Base-by-base conservation (phyloP, 2,888 invertebrate genomes). In the Dolomedes plantarius region DNA sequence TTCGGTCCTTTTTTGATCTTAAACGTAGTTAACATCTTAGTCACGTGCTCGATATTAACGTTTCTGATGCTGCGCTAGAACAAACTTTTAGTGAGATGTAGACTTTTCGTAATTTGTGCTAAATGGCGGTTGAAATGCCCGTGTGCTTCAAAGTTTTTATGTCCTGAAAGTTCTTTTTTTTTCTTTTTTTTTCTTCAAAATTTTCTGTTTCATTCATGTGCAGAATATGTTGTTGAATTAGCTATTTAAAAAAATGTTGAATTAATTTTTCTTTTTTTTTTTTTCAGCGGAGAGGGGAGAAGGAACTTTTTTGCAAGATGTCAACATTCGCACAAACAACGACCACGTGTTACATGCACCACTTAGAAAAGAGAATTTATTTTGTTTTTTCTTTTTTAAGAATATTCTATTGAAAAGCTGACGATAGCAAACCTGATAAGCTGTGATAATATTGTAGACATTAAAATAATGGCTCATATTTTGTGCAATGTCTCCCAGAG, bases 301-400 rank as follows among this genome's bases (percentile, higher is more conserved):
- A 46, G 5, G 5, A 16, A 16, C 23, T 1, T 23, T n/a, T n/a
- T 5, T 56, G 19, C 31, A 41, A 41, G 9, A 73, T 62, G 79
- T 79, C 79, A 72, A 9, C 28, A 62, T 46, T 72, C 79, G 79
- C 79, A 79, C 79, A 79, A 79, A n/a, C 16, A 79, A 79, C 13
- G 56, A 64, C 65, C 32, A 62, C 31, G 32, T 36, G 41, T 31
- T 64, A 72, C n/a, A 56, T 79, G 79, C 79, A 79, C 79, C 46
- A 65, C 5, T 28, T 79, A 79, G 79, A 64, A 78, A 46, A 29
- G 11, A 3, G 46, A n/a, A 39, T 39, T 56, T 64, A 78, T 19
- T 79, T 41, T 36, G 56, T 1, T 62, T 29, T 65, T 16, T n/a
- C n/a, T n/a, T n/a, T n/a, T n/a, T n/a, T n/a, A n/a, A n/a, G n/a